phyloP scores from a whole-genome alignment of 2,113 vertebrate genomes.

The Macaca fascicularis region DNA sequence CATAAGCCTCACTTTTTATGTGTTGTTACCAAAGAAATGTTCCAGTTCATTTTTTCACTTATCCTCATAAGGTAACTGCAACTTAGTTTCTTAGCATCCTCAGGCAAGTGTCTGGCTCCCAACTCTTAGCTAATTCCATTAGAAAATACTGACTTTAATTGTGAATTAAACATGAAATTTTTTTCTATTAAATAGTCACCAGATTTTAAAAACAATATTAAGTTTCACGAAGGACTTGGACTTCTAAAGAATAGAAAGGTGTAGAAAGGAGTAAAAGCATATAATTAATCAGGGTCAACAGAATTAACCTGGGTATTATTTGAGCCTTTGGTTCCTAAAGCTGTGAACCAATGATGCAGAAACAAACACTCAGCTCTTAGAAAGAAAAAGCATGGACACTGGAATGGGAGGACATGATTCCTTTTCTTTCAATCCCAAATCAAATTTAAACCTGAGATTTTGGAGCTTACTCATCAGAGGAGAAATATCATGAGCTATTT shows the following conservation, averaged over 20 bases:
- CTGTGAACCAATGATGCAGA: neutral
- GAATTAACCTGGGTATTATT: neutral
- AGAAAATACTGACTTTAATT: conserved; percentile 52
- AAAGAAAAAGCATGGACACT: neutral
- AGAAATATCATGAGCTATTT: conserved; percentile 75
- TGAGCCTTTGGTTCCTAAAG: neutral
- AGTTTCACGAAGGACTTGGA: neutral
- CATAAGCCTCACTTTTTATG: neutral
- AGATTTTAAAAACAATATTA: conserved; percentile 49
- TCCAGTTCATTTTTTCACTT: conserved; percentile 54
- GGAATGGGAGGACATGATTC: conserved; percentile 6
- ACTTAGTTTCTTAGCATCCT: conserved; percentile 21
- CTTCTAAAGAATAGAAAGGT: neutral
- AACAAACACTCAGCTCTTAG: neutral
- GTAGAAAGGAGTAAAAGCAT: neutral
- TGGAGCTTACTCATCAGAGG: conserved; percentile 78
- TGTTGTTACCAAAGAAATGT: conserved; percentile 36
- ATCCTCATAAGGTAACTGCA: conserved; percentile 19
- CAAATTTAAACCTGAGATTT: conserved; percentile 67
- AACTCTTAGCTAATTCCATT: conserved; percentile 26
- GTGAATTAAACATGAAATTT: neutral
- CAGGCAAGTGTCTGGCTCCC: conserved; percentile 42
- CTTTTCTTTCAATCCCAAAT: conserved; percentile 65
- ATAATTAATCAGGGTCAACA: neutral
- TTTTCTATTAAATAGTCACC: neutral